Base-by-base conservation (phyloP, 2,888 invertebrate genomes). In the Helobdella robusta region DNA sequence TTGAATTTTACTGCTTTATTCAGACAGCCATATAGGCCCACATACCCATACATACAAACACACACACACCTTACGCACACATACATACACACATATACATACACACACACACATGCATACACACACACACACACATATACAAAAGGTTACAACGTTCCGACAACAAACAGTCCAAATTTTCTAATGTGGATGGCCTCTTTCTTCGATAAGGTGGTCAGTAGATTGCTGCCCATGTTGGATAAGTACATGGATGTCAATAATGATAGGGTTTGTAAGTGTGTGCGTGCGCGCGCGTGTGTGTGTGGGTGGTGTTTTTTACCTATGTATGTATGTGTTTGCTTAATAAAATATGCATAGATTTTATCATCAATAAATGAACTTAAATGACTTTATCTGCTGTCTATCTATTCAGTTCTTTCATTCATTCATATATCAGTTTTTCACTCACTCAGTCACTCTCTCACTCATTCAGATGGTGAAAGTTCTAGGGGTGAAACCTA, bases 191-290 rank as follows among this genome's bases (percentile, higher is more conserved):
- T 81, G 58, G 74, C 75, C 34, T 76, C 79, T 34, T 71, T 77
- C 35, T 77, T 83, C 71, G 81, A 82, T 73, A 77, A 77, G 60
- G 75, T 77, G 35, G 73, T 81, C 15, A 79, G 78, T 68, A 74
- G 77, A 64, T 74, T 82, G 36, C 73, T 83, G 65, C 79, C 80
- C 3, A 2, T 61, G 23, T 23, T 46, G 28, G 48, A 61, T 30
- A 36, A 36, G 2, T 23, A 23, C 18, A 35, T 25, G 11, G 23
- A 20, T 11, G 2, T 32, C 11, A 40, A 60, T 40, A 60, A 34
- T 30, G 40, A 23, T 36, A 20, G 36, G 25, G 60, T 60, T 2
- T 20, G 61, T 44, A n/a, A 6, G 30, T 34, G 50, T 50, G 50
- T n/a, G 5, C n/a, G n/a, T n/a, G n/a, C n/a, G n/a, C n/a, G n/a